Evolutionary conservation across 2,888 invertebrate genomes (phyloP).

Genomic region (Eupithecia pulchellata): DNA sequence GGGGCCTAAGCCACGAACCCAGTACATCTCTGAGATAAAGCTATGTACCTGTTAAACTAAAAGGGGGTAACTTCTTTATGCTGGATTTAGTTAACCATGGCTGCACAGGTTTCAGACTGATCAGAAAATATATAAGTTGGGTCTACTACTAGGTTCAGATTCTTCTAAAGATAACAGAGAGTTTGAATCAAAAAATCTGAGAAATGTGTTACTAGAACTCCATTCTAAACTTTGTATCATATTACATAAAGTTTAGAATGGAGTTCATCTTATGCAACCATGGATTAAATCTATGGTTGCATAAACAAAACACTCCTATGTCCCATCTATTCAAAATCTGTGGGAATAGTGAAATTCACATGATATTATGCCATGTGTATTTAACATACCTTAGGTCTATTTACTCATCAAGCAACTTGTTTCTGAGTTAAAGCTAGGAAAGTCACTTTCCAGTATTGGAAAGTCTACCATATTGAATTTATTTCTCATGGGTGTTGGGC

Average conservation of each 20-base stretch:
- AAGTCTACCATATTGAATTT: constrained; percentile 13
- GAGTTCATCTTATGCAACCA: neutral
- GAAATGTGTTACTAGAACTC: constrained; percentile 9
- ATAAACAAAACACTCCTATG: neutral
- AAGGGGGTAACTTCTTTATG: neutral
- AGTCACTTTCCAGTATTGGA: constrained; percentile 28
- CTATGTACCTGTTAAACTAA: neutral
- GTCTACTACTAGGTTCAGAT: neutral
- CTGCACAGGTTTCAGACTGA: neutral
- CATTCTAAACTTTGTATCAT: constrained; percentile 1
- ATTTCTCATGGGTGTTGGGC: constrained; percentile 1
- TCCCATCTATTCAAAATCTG: constrained; percentile 2
- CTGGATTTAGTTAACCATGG: neutral
- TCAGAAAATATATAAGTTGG: neutral
- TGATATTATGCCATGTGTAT: constrained; percentile 4
- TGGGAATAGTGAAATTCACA: constrained; percentile 17
- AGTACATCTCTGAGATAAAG: constrained; percentile 7
- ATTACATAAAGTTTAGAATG: neutral
- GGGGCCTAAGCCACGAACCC: too few species aligned
- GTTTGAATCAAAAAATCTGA: neutral
- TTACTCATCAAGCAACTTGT: constrained; percentile 21
- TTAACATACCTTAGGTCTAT: constrained; percentile 5
- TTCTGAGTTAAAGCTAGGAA: constrained; percentile 15
- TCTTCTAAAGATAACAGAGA: neutral
- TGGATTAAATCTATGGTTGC: neutral